Evolutionary conservation across 2,888 invertebrate species (phyloP), one percentile per base, ranked within the genome.

Genomic region (Cataglyphis livida): DNA sequence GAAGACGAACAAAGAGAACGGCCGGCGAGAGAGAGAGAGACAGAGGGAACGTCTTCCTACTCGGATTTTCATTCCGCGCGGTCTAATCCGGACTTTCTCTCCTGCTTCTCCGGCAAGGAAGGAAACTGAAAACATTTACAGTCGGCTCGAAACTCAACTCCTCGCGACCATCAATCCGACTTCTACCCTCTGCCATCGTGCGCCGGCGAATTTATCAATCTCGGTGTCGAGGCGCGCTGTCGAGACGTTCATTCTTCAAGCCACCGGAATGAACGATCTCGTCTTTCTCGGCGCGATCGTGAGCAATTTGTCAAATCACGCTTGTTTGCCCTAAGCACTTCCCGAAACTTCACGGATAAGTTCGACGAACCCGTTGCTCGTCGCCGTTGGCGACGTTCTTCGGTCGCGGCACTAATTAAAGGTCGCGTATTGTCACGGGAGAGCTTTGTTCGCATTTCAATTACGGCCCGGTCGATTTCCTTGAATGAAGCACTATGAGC

Each of bases 251-350:
- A 85, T 84, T 88, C 51, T 68, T 73, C 68, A 38, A 38, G 57
- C 57, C 10, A 18, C 12, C 81, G 81, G 70, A 85, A 87, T 64
- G 83, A 86, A 86, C 82, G 81, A 68, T 82, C 25, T 73, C 78
- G 54, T 71, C 68, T 83, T 15, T 12, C 48, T 25, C 32, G 35
- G 38, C 65, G 54, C 76, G 70, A 68, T 76, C 57, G 76, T 48
- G 74, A 79, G 61, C 74, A 87, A 88, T 90, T 89, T 88, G 90
- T 90, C 89, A 87, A 84, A 61, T 64, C 81, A 74, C 59, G 57
- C 59, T 65, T 71, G 70, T 73, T 89, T 89, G 89, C 85, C 68
- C 79, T 66, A 32, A 12, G 68, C 81, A 57, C 75, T 81, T 85
- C 83, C 70, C 57, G 41, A 41, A 76, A 76, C 68, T 76, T 51